A percentile compares a stretch with the other conserved stretches of the same genome.
phyloP scores from a whole-genome alignment of 2,888 invertebrate genomes.

The Synergus umbraculus region DNA sequence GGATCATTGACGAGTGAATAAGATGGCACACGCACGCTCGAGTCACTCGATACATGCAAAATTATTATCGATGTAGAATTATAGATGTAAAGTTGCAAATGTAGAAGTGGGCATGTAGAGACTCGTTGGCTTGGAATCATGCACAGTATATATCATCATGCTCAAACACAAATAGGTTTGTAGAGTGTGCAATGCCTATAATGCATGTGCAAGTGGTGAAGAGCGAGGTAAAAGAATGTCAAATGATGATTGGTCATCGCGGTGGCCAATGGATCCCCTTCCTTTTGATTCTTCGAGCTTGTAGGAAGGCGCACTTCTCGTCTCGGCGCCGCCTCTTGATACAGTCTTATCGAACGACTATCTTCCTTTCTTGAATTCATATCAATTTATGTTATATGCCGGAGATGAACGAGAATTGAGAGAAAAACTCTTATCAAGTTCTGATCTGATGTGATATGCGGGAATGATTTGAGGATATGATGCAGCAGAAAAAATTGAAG shows the following conservation, averaged over 20 bases:
- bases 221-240: slow-evolving; percentile 72
- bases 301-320: slow-evolving; percentile 57
- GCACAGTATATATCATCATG: not conserved
- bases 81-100: too few relatives aligned
- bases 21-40: slow-evolving; percentile 34
- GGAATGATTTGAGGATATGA: too few relatives aligned
- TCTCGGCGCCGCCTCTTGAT: slow-evolving; percentile 68
- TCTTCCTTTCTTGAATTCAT: slow-evolving; percentile 17
- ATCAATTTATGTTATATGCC: too few relatives aligned
- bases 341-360: slow-evolving; percentile 53
- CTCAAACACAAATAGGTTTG: not conserved
- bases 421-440: not conserved
- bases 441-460: not conserved
- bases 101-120: not conserved
- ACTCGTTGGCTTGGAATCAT: slow-evolving; percentile 13
- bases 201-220: slow-evolving; percentile 7
- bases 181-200: slow-evolving; percentile 21
- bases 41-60: not conserved
- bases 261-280: slow-evolving; percentile 72
- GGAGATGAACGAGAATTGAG: not conserved
- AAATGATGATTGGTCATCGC: slow-evolving; percentile 76
- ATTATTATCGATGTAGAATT: too few relatives aligned
- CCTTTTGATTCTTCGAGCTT: slow-evolving; percentile 57
- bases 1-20: slow-evolving; percentile 30
- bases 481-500: too few relatives aligned